Evolutionary conservation across 2,888 invertebrate species (phyloP).

Genomic region (Dryocosmus kuriphilus): DNA sequence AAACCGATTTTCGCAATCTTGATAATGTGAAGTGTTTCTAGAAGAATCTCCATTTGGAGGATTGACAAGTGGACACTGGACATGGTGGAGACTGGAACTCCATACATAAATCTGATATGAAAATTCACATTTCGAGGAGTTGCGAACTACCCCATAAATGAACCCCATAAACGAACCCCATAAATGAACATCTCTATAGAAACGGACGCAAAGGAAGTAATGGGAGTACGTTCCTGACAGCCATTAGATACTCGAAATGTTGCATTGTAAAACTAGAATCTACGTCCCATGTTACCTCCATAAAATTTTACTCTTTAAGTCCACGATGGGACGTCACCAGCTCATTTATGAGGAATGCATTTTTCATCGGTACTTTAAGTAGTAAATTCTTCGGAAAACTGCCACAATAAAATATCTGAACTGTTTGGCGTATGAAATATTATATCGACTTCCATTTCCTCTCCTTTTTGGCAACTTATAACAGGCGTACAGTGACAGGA

Average conservation of each 20-base stretch:
- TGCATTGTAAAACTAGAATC: constrained; percentile 34
- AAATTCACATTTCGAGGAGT: constrained; percentile 24
- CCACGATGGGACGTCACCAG: constrained; percentile 3
- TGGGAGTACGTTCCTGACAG: background rate
- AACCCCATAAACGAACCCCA: background rate
- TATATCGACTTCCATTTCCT: background rate
- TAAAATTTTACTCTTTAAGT: background rate
- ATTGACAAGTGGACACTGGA: background rate
- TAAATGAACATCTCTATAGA: constrained; percentile 2
- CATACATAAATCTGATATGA: constrained; percentile 27
- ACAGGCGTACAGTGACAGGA: too few species aligned
- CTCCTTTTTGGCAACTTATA: too few species aligned
- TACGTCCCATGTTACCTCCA: background rate
- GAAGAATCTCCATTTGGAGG: background rate
- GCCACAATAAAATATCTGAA: constrained; percentile 14
- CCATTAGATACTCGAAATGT: constrained; percentile 27
- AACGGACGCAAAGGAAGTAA: background rate
- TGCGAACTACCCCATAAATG: constrained; percentile 8
- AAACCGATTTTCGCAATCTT: too few species aligned
- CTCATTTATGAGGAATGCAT: constrained; percentile 24
- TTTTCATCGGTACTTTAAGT: constrained; percentile 20
- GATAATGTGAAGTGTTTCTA: constrained; percentile 6
- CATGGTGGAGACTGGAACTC: background rate
- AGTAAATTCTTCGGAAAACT: constrained; percentile 25
- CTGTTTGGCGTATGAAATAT: constrained; percentile 8